phyloP scores from a whole-genome alignment of 1,140 invertebrate species.

The Lepidurus packardi region DNA sequence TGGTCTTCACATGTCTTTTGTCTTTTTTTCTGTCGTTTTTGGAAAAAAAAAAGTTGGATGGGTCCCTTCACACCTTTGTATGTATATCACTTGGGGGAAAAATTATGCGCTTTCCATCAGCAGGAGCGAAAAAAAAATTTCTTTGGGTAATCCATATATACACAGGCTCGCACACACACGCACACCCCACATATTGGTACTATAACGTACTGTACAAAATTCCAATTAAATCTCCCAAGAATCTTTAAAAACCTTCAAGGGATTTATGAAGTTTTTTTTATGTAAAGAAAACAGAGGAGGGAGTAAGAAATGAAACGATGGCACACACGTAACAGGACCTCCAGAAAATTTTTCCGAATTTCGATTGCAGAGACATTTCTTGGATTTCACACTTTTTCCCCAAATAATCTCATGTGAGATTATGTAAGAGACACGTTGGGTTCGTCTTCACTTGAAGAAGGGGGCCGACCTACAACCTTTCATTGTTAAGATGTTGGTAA shows the following conservation, averaged over 20 bases:
- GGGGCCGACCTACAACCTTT: not conserved
- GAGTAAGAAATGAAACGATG: not conserved
- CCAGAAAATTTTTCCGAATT: not conserved
- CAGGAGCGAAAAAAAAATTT: not conserved
- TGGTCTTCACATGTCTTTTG: not conserved
- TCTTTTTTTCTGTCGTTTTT: not conserved
- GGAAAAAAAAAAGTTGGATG: not conserved
- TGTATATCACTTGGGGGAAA: not conserved
- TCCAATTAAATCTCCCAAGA: not conserved
- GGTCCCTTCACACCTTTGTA: constrained; percentile 21
- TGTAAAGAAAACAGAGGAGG: not conserved
- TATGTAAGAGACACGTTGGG: not conserved
- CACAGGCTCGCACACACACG: not conserved
- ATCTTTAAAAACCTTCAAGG: not conserved
- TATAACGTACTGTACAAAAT: constrained; percentile 15
- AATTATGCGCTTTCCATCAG: not conserved
- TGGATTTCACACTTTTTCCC: not conserved
- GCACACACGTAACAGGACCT: not conserved
- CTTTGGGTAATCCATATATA: constrained; percentile 10
- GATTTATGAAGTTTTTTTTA: not conserved
- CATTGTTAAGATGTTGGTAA: not conserved
- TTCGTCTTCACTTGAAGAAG: not conserved
- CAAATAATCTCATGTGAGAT: not conserved
- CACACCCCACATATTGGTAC: not conserved
- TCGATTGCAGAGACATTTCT: no score